Conservation (phyloP, 2,797 vertebrate genomes). For the Aplochiton taeniatus region DNA sequence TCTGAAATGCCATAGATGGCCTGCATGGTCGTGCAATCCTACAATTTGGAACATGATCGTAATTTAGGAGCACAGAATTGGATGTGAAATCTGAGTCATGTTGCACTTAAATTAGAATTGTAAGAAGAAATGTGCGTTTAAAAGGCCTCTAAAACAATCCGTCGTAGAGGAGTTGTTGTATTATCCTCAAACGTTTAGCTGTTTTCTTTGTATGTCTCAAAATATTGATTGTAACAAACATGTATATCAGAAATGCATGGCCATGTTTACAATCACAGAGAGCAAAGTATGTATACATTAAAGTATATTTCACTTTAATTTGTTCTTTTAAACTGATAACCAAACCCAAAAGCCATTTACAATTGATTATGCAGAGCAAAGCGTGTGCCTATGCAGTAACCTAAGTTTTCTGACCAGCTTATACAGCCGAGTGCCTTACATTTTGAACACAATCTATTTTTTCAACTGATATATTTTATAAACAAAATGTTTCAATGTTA, state of each 20-base stretch:
- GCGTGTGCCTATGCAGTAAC: slow-evolving; percentile 39
- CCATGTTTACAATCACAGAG: slow-evolving; percentile 19
- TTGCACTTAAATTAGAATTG: too few species aligned
- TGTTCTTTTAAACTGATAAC: too few species aligned
- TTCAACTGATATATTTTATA: slow-evolving; percentile 7
- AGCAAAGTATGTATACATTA: slow-evolving; percentile 30
- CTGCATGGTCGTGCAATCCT: slow-evolving; percentile 19
- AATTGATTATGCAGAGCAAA: slow-evolving; percentile 36
- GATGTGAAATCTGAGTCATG: not conserved
- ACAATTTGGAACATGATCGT: slow-evolving; percentile 8
- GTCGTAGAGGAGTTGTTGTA: slow-evolving; percentile 17
- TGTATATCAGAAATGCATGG: slow-evolving; percentile 18
- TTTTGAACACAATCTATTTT: slow-evolving; percentile 14
- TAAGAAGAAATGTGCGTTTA: slow-evolving; percentile 3
- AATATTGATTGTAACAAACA: slow-evolving; percentile 28
- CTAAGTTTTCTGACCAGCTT: slow-evolving; percentile 20
- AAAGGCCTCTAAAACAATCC: slow-evolving; percentile 33
- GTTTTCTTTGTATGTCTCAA: slow-evolving; percentile 25
- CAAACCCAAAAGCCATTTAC: slow-evolving; percentile 16
- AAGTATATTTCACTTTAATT: too few species aligned
- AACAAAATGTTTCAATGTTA: too few species aligned
- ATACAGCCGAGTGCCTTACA: slow-evolving; percentile 24
- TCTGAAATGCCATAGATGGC: slow-evolving; percentile 45
- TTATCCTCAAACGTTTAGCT: not conserved
- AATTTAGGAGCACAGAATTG: slow-evolving; percentile 10